A percentile compares a stretch with the other conserved stretches of the same genome.
Conservation (phyloP, 2,113 vertebrate species). For the Bettongia penicillata region DNA sequence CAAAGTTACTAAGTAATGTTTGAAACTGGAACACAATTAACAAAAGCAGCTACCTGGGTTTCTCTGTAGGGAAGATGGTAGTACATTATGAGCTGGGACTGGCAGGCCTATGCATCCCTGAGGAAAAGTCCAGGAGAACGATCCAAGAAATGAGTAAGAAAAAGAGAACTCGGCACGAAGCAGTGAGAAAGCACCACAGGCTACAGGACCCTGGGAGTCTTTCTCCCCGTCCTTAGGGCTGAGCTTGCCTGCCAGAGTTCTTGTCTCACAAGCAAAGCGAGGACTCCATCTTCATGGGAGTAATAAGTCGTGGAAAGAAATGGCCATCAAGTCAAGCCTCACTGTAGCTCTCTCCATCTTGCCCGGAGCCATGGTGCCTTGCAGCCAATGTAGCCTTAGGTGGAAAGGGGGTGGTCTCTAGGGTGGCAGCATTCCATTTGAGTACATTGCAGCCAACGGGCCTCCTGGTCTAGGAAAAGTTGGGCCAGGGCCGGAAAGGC, state of each 20-base stretch:
- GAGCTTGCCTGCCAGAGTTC: slow-evolving; percentile 22
- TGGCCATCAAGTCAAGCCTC: slow-evolving; percentile 62
- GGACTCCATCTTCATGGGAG: slow-evolving; percentile 66
- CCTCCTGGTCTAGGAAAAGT: slow-evolving; percentile 75
- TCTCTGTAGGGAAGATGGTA: slow-evolving; percentile 64
- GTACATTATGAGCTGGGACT: slow-evolving; percentile 64
- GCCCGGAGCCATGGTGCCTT: slow-evolving; percentile 60
- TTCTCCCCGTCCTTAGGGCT: slow-evolving; percentile 46
- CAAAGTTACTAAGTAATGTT: slow-evolving; percentile 65
- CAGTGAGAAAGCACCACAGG: slow-evolving; percentile 69
- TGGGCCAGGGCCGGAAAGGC: slow-evolving; percentile 72
- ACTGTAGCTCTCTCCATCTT: slow-evolving; percentile 62
- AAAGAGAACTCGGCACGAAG: slow-evolving; percentile 69
- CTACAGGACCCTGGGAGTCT: slow-evolving; percentile 54
- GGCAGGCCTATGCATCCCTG: slow-evolving; percentile 78
- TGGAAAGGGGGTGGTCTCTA: slow-evolving; percentile 51
- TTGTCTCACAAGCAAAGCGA: slow-evolving; percentile 51
- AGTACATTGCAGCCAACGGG: slow-evolving; percentile 75
- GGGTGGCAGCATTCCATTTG: slow-evolving; percentile 78
- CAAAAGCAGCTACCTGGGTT: slow-evolving; percentile 62
- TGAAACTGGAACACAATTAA: slow-evolving; percentile 51
- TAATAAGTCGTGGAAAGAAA: slow-evolving; percentile 61
- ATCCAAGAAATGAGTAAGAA: slow-evolving; percentile 75
- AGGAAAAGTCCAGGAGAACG: slow-evolving; percentile 80
- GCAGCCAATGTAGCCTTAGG: slow-evolving; percentile 54